Conservation (phyloP, 1,140 invertebrate genomes). For the Reticulitermes speratus region DNA sequence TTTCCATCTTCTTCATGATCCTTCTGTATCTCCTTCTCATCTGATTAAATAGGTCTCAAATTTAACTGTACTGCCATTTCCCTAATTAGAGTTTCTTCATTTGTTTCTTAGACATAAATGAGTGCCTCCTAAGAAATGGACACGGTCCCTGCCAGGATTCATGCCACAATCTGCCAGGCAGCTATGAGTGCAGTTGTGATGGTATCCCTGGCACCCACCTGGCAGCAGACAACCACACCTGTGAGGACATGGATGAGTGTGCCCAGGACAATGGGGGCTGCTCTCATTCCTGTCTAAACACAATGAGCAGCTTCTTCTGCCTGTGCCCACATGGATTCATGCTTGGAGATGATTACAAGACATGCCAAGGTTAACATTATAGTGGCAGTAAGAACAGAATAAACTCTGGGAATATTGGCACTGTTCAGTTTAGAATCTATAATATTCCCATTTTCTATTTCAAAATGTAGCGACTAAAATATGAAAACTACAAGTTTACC, state of each 20-base stretch:
- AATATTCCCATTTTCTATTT: too few relatives aligned
- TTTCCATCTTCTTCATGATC: too few relatives aligned
- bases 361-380: constrained; percentile 50
- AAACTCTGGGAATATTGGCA: too few relatives aligned
- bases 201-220: constrained; percentile 59
- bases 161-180: constrained; percentile 62
- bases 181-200: constrained; percentile 62
- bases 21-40: too few relatives aligned
- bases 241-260: constrained; percentile 64
- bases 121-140: constrained; percentile 61
- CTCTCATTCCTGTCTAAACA: constrained; percentile 60
- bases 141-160: constrained; percentile 66
- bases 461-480: too few relatives aligned
- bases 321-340: constrained; percentile 63
- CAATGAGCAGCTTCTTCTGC: constrained; percentile 69
- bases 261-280: constrained; percentile 43
- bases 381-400: too few relatives aligned
- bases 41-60: too few relatives aligned
- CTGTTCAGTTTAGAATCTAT: too few relatives aligned
- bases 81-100: too few relatives aligned
- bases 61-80: too few relatives aligned
- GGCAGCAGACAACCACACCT: constrained; percentile 54
- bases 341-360: constrained; percentile 58
- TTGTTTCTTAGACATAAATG: constrained; percentile 58
- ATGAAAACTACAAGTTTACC: too few relatives aligned